These are phyloP conservation scores for Ceryle rudis DNA, from an alignment of 2,797 vertebrate genomes.

Conservation along the genomic window DNA sequence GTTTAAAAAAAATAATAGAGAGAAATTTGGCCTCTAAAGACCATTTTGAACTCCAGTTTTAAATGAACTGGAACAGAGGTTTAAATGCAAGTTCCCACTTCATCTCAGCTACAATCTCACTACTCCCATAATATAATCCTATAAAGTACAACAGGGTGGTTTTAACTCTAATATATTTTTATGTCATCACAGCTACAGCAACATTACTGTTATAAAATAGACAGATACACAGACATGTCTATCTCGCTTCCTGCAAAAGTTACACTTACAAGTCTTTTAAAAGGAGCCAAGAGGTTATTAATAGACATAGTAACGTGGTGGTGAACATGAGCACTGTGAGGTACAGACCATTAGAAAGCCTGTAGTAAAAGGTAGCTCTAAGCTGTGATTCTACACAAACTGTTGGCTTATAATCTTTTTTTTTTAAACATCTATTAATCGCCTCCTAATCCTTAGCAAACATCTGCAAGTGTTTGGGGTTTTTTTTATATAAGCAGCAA, in stretches of 20 bases:
- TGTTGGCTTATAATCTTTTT: neutral
- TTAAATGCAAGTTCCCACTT: conserved; percentile 20
- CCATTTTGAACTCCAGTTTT: neutral
- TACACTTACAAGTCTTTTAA: conserved; percentile 10
- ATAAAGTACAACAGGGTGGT: conserved; percentile 26
- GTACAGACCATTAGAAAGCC: neutral
- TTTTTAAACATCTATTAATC: neutral
- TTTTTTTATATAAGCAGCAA: neutral
- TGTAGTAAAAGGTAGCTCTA: neutral
- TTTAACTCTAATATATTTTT: conserved; percentile 30
- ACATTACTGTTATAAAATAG: conserved; percentile 16
- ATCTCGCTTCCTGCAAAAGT: conserved; percentile 36
- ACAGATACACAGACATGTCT: conserved; percentile 35
- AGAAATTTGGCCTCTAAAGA: neutral
- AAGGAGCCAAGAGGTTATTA: conserved; percentile 21
- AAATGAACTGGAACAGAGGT: neutral
- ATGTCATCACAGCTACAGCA: conserved; percentile 24
- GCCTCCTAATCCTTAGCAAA: neutral
- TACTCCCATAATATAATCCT: neutral
- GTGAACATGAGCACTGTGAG: neutral
- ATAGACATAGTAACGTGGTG: neutral
- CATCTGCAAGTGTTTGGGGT: neutral
- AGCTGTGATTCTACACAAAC: neutral
- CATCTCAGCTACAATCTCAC: neutral
- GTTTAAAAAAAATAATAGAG: neutral